These are phyloP conservation scores for Puffinus mauretanicus DNA, from an alignment of 2,113 vertebrate species.

Conservation along the genomic window DNA sequence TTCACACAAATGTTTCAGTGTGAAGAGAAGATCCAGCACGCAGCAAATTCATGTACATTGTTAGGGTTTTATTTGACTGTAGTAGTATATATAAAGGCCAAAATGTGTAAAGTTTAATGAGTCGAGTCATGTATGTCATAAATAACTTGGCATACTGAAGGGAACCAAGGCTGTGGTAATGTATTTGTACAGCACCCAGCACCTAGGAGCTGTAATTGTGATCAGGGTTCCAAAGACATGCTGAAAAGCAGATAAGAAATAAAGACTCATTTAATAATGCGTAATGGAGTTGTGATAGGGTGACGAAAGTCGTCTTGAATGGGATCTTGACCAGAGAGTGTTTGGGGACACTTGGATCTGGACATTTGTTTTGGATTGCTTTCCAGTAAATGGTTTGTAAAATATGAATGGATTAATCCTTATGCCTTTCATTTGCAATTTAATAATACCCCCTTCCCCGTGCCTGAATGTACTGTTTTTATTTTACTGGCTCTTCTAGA, in stretches of 20 bases:
- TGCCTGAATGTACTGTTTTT: not conserved
- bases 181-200: constrained; percentile 13
- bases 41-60: not conserved
- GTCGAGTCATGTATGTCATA: constrained; percentile 19
- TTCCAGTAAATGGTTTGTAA: not conserved
- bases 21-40: not conserved
- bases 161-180: not conserved
- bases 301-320: not conserved
- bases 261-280: not conserved
- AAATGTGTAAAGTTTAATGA: constrained; percentile 61
- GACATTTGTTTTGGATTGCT: not conserved
- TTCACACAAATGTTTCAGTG: not conserved
- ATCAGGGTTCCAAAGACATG: not conserved
- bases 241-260: not conserved
- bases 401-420: not conserved
- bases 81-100: not conserved
- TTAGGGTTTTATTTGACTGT: not conserved
- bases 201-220: not conserved
- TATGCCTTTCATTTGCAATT: not conserved
- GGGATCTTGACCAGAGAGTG: not conserved
- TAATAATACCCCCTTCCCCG: not conserved
- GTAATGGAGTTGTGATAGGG: not conserved
- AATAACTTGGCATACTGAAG: constrained; percentile 43
- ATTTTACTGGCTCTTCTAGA: not conserved
- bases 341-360: not conserved